A percentile compares a stretch with the other conserved stretches of the same genome.
Conservation (phyloP, 2,888 invertebrate species). For the Pemphredon lugubris region DNA sequence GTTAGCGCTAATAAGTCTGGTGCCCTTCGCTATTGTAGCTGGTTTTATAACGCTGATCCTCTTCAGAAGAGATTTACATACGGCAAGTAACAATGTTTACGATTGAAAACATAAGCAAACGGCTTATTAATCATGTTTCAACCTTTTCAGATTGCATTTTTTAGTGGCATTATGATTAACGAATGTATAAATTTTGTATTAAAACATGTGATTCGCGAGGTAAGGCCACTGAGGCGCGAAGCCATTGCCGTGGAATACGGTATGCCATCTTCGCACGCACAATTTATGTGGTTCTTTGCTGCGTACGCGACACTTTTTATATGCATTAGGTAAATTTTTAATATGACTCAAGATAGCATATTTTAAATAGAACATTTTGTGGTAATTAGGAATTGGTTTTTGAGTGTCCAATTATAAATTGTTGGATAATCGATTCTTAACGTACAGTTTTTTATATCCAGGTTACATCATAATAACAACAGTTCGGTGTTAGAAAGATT, state of each 20-base stretch:
- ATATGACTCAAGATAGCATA: too few relatives aligned
- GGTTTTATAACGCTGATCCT: conserved; percentile 92
- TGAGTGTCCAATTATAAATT: too few relatives aligned
- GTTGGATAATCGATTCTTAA: too few relatives aligned
- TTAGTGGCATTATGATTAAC: conserved; percentile 89
- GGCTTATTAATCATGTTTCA: too few relatives aligned
- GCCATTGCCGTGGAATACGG: conserved; percentile 89
- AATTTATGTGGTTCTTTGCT: conserved; percentile 95
- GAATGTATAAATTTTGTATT: conserved; percentile 90
- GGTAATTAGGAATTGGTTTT: too few relatives aligned
- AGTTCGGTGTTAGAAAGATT: conserved; percentile 89
- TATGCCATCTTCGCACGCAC: conserved; percentile 96
- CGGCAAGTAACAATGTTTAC: conserved; percentile 84
- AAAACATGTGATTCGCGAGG: conserved; percentile 91
- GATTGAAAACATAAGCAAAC: neutral
- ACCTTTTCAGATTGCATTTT: conserved; percentile 91
- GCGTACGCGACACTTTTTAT: conserved; percentile 92
- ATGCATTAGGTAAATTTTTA: conserved; percentile 92
- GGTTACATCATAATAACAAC: conserved; percentile 91
- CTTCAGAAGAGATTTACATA: conserved; percentile 95
- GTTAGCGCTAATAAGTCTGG: conserved; percentile 90
- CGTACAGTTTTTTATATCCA: too few relatives aligned
- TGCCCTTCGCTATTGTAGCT: conserved; percentile 91
- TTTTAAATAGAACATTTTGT: too few relatives aligned
- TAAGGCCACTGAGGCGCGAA: conserved; percentile 88